Evolutionary conservation across 2,797 vertebrate genomes (phyloP), one percentile per base, ranked within the genome.

Genomic region (Rhinichthys osculus): DNA sequence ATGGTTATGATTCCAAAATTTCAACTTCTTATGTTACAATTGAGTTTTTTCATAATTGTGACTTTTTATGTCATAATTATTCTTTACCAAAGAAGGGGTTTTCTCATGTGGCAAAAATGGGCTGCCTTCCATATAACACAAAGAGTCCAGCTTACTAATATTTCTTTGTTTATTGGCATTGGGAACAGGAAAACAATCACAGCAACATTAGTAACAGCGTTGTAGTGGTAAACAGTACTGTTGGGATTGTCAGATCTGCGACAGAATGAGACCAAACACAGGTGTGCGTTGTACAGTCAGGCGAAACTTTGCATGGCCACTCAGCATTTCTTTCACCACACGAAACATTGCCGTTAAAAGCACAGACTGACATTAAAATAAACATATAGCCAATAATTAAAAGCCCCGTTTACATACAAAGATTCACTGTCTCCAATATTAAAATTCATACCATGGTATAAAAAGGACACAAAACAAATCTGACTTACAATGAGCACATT

Each of bases 221-320:
- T 85, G 85, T 89, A 92, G 91, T 85, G 78, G 69, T 93, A 92
- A 93, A 94, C 90, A 92, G 90, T 91, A 92, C 86, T 90, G 89
- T 93, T 91, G 90, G 85, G 93, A 95, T 94, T 95, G 94, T 95
- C 93, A 91, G 91, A 92, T 92, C 90, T 93, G 92, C 78, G 89
- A 88, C 86, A 91, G 79, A 82, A 80, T 80, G 69, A 84, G 21
- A 79, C 44, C 78, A 82, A 87, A 91, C 71, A 89, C 71, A 71
- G 85, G 62, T 87, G 88, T 73, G 77, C 14, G 7, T 35, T 44
- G 27, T 59, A 84, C 59, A 84, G 52, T 71, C 44, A 42, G 52
- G 38, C 50, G 21, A 69, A 76, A 52, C 66, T 40, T 70, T 72
- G 69, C 21, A 80, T 3, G 67, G 69, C 52, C 54, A 50, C 66